Base-by-base conservation (phyloP, 2,888 invertebrate genomes). In the Philonicus albiceps region DNA sequence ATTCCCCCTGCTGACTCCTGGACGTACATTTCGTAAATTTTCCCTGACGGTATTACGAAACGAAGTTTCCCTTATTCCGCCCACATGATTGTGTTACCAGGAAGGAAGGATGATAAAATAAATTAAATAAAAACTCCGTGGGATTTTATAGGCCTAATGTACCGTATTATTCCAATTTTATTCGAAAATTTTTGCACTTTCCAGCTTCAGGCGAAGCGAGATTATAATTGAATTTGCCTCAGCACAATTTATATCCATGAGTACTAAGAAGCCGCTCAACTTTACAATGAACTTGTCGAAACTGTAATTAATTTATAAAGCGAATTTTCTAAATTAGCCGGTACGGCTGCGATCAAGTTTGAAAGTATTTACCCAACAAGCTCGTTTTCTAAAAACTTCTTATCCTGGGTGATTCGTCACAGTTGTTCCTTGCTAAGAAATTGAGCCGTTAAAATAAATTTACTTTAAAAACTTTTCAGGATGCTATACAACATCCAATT, bases 261-360 rank as follows among this genome's bases (percentile, higher is more conserved):
- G n/a, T n/a, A 16, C 22, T 22, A 19, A 64, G 64, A 19, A 64
- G 27, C 53, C 22, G 31, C 13, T 37, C 34, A 81, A 81, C 55
- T 55, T 81, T 81, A 5, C 31, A 30, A 16, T 64, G 13, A 31
- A 81, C 19, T 81, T 8, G 11, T 7, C 31, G 31, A 64, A 53
- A 34, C 19, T 34, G 53, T 81, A 81, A 81, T 81, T 81, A 81
- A 55, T 81, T 81, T 81, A n/a, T 81, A 55, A 81, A 81, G 22
- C n/a, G 81, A 81, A 34, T 81, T 81, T 55, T 8, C 81, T 19
- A 37, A 81, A 81, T 64, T 81, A 81, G 40, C 43, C 55, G 55
- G 8, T n/a, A 80, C n/a, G 19, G 7, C 40, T 37, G 37, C 37
- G 19, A 27, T 22, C 80, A 80, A 80, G 37, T 81, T 31, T 30